Conservation (phyloP, 2,113 vertebrate species). For the Eudyptes chrysolophus region DNA sequence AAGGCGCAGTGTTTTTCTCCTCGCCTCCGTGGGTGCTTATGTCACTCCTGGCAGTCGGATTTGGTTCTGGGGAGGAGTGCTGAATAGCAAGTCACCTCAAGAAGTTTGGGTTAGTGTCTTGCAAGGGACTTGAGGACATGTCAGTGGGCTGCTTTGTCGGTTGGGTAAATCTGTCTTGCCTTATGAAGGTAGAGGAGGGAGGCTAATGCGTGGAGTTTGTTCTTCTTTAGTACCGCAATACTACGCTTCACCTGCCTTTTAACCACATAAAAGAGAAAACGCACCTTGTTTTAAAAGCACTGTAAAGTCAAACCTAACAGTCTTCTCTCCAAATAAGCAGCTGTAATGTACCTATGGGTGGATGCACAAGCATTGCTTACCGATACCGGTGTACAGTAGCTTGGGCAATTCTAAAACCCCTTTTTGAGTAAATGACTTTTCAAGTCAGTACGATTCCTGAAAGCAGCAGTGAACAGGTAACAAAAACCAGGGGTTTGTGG, state of each 20-base stretch:
- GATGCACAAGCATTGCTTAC: rapidly evolving
- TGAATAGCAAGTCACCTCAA: background rate
- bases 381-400: rapidly evolving
- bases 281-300: background rate
- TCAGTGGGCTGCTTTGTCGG: background rate
- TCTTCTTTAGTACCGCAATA: background rate
- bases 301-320: background rate
- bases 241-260: background rate
- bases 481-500: background rate
- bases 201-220: background rate
- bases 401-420: background rate
- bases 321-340: background rate
- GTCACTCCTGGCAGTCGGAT: background rate
- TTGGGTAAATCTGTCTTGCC: background rate
- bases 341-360: background rate
- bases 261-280: background rate
- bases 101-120: background rate
- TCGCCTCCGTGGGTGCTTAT: background rate
- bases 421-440: background rate
- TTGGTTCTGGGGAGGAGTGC: background rate
- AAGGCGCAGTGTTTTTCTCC: background rate
- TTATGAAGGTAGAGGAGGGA: background rate
- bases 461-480: background rate
- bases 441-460: rapidly evolving
- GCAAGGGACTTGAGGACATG: rapidly evolving